Evolutionary conservation across 2,113 vertebrate species (phyloP).

Genomic region (Crotalus helleri): DNA sequence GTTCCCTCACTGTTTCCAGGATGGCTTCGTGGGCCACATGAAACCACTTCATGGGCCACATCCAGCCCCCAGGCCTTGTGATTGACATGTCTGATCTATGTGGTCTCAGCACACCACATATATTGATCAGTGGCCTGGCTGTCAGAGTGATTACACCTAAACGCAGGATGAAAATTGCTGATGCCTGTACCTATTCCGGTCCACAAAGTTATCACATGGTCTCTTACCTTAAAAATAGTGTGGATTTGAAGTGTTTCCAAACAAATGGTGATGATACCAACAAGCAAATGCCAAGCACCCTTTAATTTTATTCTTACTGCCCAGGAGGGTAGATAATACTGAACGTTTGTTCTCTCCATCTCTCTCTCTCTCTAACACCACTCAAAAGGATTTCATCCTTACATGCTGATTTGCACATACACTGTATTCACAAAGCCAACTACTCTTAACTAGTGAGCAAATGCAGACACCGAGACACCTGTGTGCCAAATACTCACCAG

Average conservation of each 20-base stretch:
- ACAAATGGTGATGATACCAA: not conserved
- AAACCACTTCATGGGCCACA: no score
- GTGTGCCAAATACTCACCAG: not conserved
- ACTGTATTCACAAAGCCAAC: conserved; percentile 13
- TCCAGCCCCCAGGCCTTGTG: no score
- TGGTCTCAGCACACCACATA: not conserved
- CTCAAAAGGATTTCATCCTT: not conserved
- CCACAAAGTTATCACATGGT: not conserved
- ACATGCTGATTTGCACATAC: not conserved
- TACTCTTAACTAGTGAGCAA: conserved; percentile 12
- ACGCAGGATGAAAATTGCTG: not conserved
- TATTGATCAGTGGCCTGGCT: not conserved
- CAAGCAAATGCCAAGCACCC: fast-evolving
- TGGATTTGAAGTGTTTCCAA: not conserved
- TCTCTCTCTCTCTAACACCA: not conserved
- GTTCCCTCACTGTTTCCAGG: no score
- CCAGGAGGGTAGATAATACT: not conserved
- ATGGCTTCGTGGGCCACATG: no score
- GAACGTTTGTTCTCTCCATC: not conserved
- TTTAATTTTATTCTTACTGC: not conserved
- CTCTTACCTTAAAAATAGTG: not conserved
- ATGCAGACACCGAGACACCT: not conserved
- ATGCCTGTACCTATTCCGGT: not conserved
- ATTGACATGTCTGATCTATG: no score
- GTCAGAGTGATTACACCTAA: not conserved